These are phyloP conservation scores for Ranitomeya imitator DNA, from an alignment of 2,113 vertebrate genomes.

Conservation along the genomic window DNA sequence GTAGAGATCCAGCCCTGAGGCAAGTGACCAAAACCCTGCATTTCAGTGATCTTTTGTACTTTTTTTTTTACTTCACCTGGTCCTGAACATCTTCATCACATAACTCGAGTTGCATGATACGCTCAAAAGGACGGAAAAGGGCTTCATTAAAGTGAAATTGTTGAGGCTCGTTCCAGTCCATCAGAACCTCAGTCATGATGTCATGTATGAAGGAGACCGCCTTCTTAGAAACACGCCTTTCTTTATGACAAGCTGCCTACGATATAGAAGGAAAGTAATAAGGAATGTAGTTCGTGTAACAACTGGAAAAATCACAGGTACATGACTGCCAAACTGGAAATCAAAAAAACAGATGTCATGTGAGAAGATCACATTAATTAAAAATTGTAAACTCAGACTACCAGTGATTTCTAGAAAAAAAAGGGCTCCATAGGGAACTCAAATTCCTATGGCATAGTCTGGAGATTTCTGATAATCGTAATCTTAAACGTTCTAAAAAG, in stretches of 20 bases:
- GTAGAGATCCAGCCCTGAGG: neutral
- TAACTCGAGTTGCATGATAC: conserved; percentile 95
- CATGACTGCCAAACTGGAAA: neutral
- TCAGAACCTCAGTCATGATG: conserved; percentile 91
- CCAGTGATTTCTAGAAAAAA: neutral
- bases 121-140: conserved; percentile 93
- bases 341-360: neutral
- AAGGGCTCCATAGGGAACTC: neutral
- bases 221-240: conserved; percentile 93
- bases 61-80: conserved; percentile 76
- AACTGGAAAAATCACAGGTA: neutral
- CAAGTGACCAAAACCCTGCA: neutral
- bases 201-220: conserved; percentile 97
- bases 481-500: neutral
- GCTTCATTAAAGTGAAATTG: conserved; percentile 96
- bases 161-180: conserved; percentile 86
- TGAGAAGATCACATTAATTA: too few species aligned
- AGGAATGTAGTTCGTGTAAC: too few species aligned
- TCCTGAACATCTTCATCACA: conserved; percentile 98
- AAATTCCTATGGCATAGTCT: neutral
- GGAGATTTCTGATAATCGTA: neutral
- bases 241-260: conserved; percentile 93
- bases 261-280: neutral
- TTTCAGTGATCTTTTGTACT: neutral
- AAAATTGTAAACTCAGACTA: too few species aligned